phyloP scores from a whole-genome alignment of 2,113 vertebrate genomes.

The Mastomys coucha region DNA sequence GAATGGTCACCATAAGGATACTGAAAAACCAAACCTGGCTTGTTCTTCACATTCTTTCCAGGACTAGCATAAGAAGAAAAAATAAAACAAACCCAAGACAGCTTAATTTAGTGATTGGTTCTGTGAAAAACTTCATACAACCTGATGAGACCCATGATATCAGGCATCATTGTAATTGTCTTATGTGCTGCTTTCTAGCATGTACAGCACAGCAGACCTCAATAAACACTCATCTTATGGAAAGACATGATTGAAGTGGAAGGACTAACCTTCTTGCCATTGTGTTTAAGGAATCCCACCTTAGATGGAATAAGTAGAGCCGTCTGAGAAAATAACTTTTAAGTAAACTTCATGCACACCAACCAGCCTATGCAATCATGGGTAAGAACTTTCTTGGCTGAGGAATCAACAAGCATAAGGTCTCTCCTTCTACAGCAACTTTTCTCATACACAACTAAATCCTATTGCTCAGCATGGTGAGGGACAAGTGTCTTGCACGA shows the following conservation, averaged over 20 bases:
- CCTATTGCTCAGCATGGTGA: background rate
- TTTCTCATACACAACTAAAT: background rate
- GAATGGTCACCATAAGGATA: background rate
- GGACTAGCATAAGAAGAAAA: background rate
- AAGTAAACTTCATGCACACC: background rate
- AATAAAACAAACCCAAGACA: background rate
- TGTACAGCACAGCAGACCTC: background rate
- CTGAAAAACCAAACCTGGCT: background rate
- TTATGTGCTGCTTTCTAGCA: background rate
- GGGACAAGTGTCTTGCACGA: too few species aligned
- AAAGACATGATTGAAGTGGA: background rate
- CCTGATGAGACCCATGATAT: background rate
- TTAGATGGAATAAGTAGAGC: background rate
- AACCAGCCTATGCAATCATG: background rate
- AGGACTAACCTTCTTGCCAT: background rate
- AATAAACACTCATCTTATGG: background rate
- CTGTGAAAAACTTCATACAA: background rate
- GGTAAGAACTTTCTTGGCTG: background rate
- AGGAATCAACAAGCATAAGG: background rate
- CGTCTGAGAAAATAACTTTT: background rate
- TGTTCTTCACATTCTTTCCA: background rate
- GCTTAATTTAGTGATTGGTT: background rate
- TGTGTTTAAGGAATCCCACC: too few species aligned
- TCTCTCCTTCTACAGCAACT: background rate
- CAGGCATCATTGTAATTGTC: background rate